Evolutionary conservation across 2,113 vertebrate species (phyloP), one percentile per base, ranked within the genome.

Genomic region (Petrocephalus zakoni): DNA sequence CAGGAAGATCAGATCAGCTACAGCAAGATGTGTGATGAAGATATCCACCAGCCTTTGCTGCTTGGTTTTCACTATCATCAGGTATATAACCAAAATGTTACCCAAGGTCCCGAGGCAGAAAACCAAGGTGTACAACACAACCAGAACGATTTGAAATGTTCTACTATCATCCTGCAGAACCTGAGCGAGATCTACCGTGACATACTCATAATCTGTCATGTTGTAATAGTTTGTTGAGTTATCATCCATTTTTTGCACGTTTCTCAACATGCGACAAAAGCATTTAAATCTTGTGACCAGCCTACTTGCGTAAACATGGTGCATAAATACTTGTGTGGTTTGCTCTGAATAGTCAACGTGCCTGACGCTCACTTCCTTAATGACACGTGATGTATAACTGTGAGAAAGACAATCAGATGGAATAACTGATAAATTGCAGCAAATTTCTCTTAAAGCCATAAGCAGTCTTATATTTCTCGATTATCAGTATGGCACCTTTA

Each of bases 1-100:
- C 19, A 91, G 86, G 53, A 91, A 91, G 11, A 91, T 53, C 42
- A 91, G 52, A 72, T 91, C 90, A 19, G 90, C 90, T 13, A 88
- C 19, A 8, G 90, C 89, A 2, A 91, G 85, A 53, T 89, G 86
- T 22, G 83, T 82, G 61, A 91, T 91, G 75, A 89, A 91, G 9
- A 91, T 51, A 64, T 91, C 90, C 25, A 86, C 84, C 17, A 89
- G 68, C 52, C 90, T 87, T 53, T 46, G 86, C 11, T 81, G 53
- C 11, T 37, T 68, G 58, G 29, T 88, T 82, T 86, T 89, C 21
- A 13, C 56, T 7, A 5, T 22, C 89, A 90, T 90, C 2, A 87
- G 86, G 83, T 86, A 82, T 22, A 91, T 89, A 13, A 91, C 89
- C 2, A 86, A 22, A 11, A 64, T 46, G 64, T 91, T 91, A n/a